Conservation (phyloP, 1,140 invertebrate species). For the Hyposmocoma kahamanoa region DNA sequence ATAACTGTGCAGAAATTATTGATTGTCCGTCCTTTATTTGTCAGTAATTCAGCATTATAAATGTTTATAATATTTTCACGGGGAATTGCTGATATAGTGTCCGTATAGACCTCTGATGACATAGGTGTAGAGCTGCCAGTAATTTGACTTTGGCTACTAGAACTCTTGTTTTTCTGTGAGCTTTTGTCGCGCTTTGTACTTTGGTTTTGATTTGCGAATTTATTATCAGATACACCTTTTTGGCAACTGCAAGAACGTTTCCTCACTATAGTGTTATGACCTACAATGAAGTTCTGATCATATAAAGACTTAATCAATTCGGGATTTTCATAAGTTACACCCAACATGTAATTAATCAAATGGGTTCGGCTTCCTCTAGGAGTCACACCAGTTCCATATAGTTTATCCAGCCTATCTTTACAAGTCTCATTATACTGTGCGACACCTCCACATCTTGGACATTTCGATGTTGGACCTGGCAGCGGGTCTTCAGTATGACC, state of each 20-base stretch:
- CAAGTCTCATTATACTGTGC: conserved; percentile 41
- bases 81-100: no score
- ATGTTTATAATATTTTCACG: conserved; percentile 22
- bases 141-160: no score
- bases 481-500: no score
- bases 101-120: no score
- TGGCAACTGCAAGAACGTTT: no score
- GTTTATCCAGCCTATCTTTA: conserved; percentile 39
- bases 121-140: no score
- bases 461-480: conserved; percentile 46
- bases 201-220: no score
- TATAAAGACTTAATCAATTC: conserved; percentile 30
- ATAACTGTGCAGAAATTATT: conserved; percentile 36
- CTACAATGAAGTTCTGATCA: conserved; percentile 17
- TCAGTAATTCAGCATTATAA: conserved; percentile 33
- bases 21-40: conserved; percentile 22
- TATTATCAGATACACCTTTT: no score
- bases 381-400: conserved; percentile 34
- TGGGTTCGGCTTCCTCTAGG: conserved; percentile 39
- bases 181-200: no score
- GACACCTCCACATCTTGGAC: conserved; percentile 45
- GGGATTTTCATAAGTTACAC: conserved; percentile 34
- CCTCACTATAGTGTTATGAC: no score
- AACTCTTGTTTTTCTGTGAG: no score
- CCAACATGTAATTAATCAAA: conserved; percentile 36